Base-by-base conservation (phyloP, 2,113 vertebrate species). In the Aphelocoma coerulescens region DNA sequence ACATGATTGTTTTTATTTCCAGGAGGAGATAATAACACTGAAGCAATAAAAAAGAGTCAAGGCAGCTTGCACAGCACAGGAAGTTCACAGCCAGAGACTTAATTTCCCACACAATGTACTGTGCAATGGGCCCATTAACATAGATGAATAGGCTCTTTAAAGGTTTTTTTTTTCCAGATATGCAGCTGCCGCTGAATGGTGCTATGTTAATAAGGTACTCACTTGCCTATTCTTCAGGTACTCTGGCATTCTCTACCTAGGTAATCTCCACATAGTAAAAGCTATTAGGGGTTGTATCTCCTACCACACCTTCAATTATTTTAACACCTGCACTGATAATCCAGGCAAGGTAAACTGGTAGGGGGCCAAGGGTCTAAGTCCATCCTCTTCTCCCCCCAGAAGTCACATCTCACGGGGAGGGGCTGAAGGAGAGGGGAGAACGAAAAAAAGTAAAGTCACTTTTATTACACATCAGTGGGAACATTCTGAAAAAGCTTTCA, bases 271-370 rank as follows among this genome's bases (percentile, higher is more conserved):
- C 96, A 97, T 94, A 98, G 98, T 97, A 97, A 98, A 98, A 97
- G 97, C 98, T 97, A 97, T 98, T 97, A 98, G 94, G 96, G 96
- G 80, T 95, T 98, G 93, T 97, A 97, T 98, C 97, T 98, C 95
- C 97, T 97, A 97, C 98, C 98, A 98, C 98, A 99, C 99, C 99
- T 99, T 99, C 98, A 98, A 99, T 99, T 99, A 98, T 98, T 97
- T 98, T 97, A 98, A 98, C 99, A 99, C 99, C 99, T 99, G 99
- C 99, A 98, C 97, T 95, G 92, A 97, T 98, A 98, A 98, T 98
- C 98, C 98, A 93, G 71, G 91, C 85, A 98, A 98, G 98, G 98
- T 98, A 98, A 97, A 59, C 98, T 97, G 75, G 98, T 95, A 96
- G 98, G 98, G 98, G 98, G 97, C 93, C 96, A 66, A 39, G 82